A percentile compares a stretch with the other conserved stretches of the same genome.
Conservation (phyloP, 2,797 vertebrate species). For the Trachurus trachurus region DNA sequence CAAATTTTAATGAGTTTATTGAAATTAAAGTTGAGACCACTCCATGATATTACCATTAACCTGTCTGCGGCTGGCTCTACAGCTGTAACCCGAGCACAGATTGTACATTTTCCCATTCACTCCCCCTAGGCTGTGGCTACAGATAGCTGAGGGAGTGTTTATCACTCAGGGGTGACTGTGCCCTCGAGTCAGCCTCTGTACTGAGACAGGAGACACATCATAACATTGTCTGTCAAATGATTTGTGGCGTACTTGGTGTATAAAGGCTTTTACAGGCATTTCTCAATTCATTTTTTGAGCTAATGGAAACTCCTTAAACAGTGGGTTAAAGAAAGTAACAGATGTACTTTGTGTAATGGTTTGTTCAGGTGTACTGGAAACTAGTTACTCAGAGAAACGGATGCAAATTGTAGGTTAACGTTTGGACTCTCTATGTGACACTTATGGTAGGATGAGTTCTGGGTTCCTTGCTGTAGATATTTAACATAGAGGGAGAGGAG, state of each 20-base stretch:
- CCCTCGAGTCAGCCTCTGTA: slow-evolving; percentile 68
- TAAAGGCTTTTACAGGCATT: slow-evolving; percentile 78
- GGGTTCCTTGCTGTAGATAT: slow-evolving; percentile 54
- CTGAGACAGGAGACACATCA: slow-evolving; percentile 77
- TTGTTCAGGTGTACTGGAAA: slow-evolving; percentile 73
- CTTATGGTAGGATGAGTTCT: slow-evolving; percentile 40
- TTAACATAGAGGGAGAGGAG: slow-evolving; percentile 38
- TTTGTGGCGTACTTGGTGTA: slow-evolving; percentile 64
- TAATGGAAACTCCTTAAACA: slow-evolving; percentile 74
- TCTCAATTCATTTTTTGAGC: slow-evolving; percentile 70
- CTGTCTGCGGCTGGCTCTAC: slow-evolving; percentile 72
- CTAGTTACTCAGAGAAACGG: slow-evolving; percentile 34
- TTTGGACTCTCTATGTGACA: slow-evolving; percentile 48
- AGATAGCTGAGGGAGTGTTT: slow-evolving; percentile 72
- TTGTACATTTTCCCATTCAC: slow-evolving; percentile 65
- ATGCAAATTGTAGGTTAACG: slow-evolving; percentile 56
- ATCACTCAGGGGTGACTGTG: slow-evolving; percentile 74
- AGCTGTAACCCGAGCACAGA: slow-evolving; percentile 73
- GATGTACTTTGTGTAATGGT: slow-evolving; percentile 56
- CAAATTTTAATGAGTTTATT: slow-evolving; percentile 83
- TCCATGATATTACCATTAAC: slow-evolving; percentile 82
- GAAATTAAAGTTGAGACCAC: slow-evolving; percentile 82
- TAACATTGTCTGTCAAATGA: slow-evolving; percentile 78
- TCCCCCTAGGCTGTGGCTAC: slow-evolving; percentile 54
- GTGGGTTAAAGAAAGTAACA: slow-evolving; percentile 56